Conservation (phyloP, 2,797 vertebrate genomes). For the Melanotaenia parkinsoni region DNA sequence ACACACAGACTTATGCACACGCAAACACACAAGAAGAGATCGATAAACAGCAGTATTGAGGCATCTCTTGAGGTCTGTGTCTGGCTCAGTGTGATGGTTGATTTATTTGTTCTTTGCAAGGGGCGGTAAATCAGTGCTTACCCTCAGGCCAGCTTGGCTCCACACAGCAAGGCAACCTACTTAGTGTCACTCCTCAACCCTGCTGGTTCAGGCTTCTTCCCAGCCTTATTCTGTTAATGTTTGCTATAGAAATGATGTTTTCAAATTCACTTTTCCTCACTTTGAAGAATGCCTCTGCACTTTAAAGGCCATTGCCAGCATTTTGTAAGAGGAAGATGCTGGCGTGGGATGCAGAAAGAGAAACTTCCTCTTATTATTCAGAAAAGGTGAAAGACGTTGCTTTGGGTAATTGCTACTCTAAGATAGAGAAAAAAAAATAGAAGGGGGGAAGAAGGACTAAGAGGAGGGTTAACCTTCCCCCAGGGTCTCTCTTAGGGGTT, state of each 20-base stretch:
- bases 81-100: constrained; percentile 76
- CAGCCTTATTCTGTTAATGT: constrained; percentile 32
- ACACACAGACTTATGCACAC: constrained; percentile 22
- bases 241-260: constrained; percentile 30
- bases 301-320: constrained; percentile 25
- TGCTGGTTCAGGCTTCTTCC: constrained; percentile 43
- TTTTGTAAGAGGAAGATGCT: constrained; percentile 8
- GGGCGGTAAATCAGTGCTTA: constrained; percentile 75
- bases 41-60: constrained; percentile 78
- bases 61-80: constrained; percentile 80
- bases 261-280: constrained; percentile 33
- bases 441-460: constrained; percentile 32
- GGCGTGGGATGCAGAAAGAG: constrained; percentile 25
- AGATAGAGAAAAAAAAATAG: constrained; percentile 45
- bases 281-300: constrained; percentile 23
- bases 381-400: constrained; percentile 46
- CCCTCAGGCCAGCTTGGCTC: constrained; percentile 68
- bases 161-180: constrained; percentile 60
- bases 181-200: constrained; percentile 61
- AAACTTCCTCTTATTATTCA: constrained; percentile 64
- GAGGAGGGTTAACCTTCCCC: constrained; percentile 77
- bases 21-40: constrained; percentile 58
- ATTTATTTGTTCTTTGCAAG: constrained; percentile 79
- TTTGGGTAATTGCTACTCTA: constrained; percentile 73
- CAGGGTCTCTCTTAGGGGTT: constrained; percentile 76